Percentiles rank a stretch among this genome's conserved stretches.
Evolutionary conservation across 2,113 vertebrate genomes (phyloP).

Genomic region (Pachypanchax playfairii): DNA sequence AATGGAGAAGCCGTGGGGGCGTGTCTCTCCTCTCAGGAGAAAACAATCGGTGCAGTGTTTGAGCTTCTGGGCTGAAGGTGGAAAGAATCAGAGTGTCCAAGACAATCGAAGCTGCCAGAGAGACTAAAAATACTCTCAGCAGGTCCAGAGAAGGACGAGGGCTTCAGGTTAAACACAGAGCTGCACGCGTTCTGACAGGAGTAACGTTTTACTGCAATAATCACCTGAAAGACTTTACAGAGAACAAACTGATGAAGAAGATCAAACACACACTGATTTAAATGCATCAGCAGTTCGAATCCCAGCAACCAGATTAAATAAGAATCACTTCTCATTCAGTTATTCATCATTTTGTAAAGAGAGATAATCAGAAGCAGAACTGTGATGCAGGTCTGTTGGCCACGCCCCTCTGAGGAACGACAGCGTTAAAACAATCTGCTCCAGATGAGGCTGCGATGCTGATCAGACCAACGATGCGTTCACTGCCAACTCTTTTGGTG

Average conservation of each 20-base stretch:
- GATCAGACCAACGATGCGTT: not conserved
- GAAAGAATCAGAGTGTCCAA: slow-evolving; percentile 25
- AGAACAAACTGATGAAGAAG: too few relatives aligned
- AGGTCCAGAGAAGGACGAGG: slow-evolving; percentile 40
- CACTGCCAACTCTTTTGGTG: slow-evolving; percentile 40
- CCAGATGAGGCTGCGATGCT: slow-evolving; percentile 3
- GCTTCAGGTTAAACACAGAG: slow-evolving; percentile 5
- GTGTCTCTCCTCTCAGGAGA: slow-evolving; percentile 25
- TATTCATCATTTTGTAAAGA: slow-evolving; percentile 11
- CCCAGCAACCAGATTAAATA: not conserved
- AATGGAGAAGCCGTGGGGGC: slow-evolving; percentile 50
- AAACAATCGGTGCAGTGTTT: slow-evolving; percentile 57
- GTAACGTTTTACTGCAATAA: slow-evolving; percentile 12
- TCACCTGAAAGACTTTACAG: too few relatives aligned
- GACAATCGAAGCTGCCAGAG: not conserved
- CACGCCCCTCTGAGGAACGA: slow-evolving; percentile 8
- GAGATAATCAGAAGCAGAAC: slow-evolving; percentile 27
- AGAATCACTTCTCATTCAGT: slow-evolving; percentile 21
- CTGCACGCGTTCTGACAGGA: not conserved
- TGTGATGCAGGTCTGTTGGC: not conserved
- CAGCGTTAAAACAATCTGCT: not conserved
- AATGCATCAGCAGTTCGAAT: too few relatives aligned
- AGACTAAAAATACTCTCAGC: slow-evolving; percentile 31
- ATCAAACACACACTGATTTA: too few relatives aligned
- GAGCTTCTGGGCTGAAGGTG: slow-evolving; percentile 21